Conservation (phyloP, 2,797 vertebrate species). For the Galago senegalensis region DNA sequence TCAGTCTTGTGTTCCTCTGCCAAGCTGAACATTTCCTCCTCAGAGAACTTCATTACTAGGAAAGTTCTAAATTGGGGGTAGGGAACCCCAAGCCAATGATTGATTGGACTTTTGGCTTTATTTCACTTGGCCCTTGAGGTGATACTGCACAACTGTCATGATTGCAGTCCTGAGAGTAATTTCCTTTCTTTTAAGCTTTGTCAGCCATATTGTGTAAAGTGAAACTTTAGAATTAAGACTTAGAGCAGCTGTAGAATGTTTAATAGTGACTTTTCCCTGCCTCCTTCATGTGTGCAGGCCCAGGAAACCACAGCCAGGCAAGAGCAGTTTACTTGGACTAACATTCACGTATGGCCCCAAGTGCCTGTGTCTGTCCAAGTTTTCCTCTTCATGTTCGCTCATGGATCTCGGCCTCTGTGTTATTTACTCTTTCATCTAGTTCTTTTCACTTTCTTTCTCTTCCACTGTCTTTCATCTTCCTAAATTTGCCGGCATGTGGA, state of each 20-base stretch:
- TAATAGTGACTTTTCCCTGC: neutral
- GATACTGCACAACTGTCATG: neutral
- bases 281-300: neutral
- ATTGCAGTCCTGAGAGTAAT: neutral
- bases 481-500: constrained; percentile 50
- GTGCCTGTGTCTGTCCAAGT: neutral
- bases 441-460: constrained; percentile 58
- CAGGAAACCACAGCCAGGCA: neutral
- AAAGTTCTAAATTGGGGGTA: constrained; percentile 72
- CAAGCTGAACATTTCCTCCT: constrained; percentile 82
- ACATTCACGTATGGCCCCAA: neutral
- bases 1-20: constrained; percentile 68
- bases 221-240: constrained; percentile 35
- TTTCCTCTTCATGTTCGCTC: neutral
- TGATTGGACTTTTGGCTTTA: constrained; percentile 77
- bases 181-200: constrained; percentile 64
- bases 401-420: constrained; percentile 3
- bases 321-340: neutral
- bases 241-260: neutral
- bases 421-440: neutral
- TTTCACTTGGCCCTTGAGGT: constrained; percentile 76
- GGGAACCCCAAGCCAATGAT: constrained; percentile 74
- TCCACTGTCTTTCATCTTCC: constrained; percentile 13
- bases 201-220: neutral
- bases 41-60: constrained; percentile 82